Evolutionary conservation across 2,113 vertebrate genomes (phyloP), one percentile per base, ranked within the genome.

Genomic region (Thunnus maccoyii): DNA sequence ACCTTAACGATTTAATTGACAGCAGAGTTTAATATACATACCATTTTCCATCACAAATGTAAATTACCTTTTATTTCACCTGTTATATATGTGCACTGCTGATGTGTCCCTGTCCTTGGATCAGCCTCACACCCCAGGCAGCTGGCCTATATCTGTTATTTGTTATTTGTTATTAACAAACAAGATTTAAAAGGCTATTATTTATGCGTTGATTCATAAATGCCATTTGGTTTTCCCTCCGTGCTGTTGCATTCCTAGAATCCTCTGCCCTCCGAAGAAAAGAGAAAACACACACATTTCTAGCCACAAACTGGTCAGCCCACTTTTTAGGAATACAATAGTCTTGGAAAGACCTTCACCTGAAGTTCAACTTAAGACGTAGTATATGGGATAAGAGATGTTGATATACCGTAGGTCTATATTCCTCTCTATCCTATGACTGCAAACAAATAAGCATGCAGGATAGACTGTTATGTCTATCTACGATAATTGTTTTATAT

Each of bases 161-260:
- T 30, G 81, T 71, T 77, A 56, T 87, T 83, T 87, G 82, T 86
- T 83, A 86, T 80, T 86, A 89, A 88, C 85, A 85, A 86, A 90
- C 85, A 85, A 67, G 75, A 87, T 92, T 78, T 86, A 65, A 89
- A 83, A 92, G 86, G 83, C 77, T 89, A 84, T 88, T 91, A 83
- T 85, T 80, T 77, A 11, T 80, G 74, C 74, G 72, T 88, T 67
- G 72, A 77, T 82, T 88, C 71, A 60, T 66, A 44, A 56, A 71
- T 68, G 72, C 57, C 83, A 61, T 62, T 80, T 77, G 68, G 22
- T 70, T 76, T 60, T 61, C 75, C 52, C 68, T 76, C 65, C 15
- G 5, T 70, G 48, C 73, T 16, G 64, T 50, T 71, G 57, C 68
- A 52, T 81, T 88, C 67, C 76, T 60, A 52, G 58, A 83, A 50